Evolutionary conservation across 1,140 invertebrate species (phyloP), one percentile per base, ranked within the genome.

Genomic region (Triops longicaudatus): DNA sequence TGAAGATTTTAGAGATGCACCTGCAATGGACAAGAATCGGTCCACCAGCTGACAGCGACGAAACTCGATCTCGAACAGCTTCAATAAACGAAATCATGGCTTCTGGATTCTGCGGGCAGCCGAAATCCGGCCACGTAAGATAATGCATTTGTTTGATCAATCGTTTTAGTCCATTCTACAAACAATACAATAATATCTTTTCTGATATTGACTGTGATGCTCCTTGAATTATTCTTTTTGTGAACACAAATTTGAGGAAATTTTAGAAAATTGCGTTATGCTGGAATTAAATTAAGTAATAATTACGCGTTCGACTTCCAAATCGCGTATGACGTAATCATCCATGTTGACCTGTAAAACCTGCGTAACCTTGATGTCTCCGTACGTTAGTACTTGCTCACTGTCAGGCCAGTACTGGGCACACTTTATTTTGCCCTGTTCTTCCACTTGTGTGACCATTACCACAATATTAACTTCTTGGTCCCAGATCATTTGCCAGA

Each of bases 1-100:
- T 14, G 72, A 76, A 73, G 73, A 74, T 4, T 26, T 75, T 41
- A 7, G 7, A 26, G 14, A 76, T 76, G 77, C 81, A 87, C 87
- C 87, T 97, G 93, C 96, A 98, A 83, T 98, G 96, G 22, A 98
- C 95, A 74, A 99, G 90, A 78, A 98, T 96, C n/a, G 96, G 96
- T 75, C 95, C 31, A 2, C 86, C 84, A 10, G 37, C 41, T 5
- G 43, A 44, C 12, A 75, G 43, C 26, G 88, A 86, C 78, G 93
- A 90, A 88, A 95, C 93, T 41, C 93, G 93, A 63, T 91, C 90
- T 44, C 93, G 90, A 28, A 93, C 95, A 85, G 95, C 95, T 79
- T 93, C 91, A 31, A 98, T 92, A 86, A 98, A 98, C 81, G 93
- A 93, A 75, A 98, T 85, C 76, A 98, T 95, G 22, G 95, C 95